A percentile compares a stretch with the other conserved stretches of the same genome.
Evolutionary conservation across 2,888 invertebrate genomes (phyloP).

Genomic region (Diaphora mendica): DNA sequence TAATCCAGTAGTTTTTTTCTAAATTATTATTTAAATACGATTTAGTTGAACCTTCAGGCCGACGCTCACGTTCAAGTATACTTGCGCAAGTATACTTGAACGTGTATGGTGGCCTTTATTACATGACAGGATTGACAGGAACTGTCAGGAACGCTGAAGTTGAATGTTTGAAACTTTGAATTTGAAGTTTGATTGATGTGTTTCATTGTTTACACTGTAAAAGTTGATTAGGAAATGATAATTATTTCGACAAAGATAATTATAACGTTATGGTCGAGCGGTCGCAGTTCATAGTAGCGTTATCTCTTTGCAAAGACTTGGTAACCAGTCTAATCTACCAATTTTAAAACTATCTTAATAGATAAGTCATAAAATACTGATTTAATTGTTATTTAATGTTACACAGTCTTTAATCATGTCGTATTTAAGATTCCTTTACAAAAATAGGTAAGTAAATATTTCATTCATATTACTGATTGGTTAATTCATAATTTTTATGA

Average conservation of each 20-base stretch:
- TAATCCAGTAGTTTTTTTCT: no score
- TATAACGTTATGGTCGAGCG: constrained; percentile 28
- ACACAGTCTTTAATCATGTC: constrained; percentile 60
- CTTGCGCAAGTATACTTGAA: no score
- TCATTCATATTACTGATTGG: neutral
- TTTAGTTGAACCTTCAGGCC: no score
- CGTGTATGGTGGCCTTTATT: no score
- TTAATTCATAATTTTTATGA: constrained; percentile 1
- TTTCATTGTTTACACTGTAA: constrained; percentile 21
- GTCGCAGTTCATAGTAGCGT: constrained; percentile 25
- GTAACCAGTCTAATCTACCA: constrained; percentile 45
- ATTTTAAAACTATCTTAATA: constrained; percentile 35
- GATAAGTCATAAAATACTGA: constrained; percentile 52
- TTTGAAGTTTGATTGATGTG: neutral
- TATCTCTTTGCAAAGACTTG: constrained; percentile 49
- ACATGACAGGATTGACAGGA: no score
- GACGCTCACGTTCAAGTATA: no score
- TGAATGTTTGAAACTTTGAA: neutral
- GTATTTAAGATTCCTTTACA: constrained; percentile 66
- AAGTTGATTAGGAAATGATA: constrained; percentile 52
- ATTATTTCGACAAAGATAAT: constrained; percentile 42
- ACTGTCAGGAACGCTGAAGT: no score
- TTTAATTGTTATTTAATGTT: neutral
- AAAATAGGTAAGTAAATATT: constrained; percentile 67
- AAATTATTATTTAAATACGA: no score